Evolutionary conservation across 2,797 vertebrate genomes (phyloP), one percentile per base, ranked within the genome.

Genomic region (Spinus olivaceus): DNA sequence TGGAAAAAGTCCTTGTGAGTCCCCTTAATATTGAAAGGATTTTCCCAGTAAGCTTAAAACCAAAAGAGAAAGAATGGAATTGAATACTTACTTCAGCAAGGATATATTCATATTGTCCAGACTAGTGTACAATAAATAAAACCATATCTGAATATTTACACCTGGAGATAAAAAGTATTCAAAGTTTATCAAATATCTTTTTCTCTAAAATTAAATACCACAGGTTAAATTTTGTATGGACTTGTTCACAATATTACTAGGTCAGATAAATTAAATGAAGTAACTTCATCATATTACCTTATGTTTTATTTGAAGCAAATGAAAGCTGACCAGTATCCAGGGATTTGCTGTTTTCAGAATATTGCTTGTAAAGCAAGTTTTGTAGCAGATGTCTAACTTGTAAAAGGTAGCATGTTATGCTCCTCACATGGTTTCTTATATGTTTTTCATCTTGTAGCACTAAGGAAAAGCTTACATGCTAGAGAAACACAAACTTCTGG

Each of bases 1-100:
- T 95, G 35, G 95, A 99, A 99, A 9, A 98, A 96, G 6, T 94
- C 98, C 94, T 98, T 98, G 22, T 42, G 54, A 1, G 98, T 99
- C 5, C 63, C 10, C 39, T 96, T 95, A 8, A 72, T 93, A 27
- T 98, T 44, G 73, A 96, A 96, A 78, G 89, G 77, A 27, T 95
- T 88, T 84, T 91, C 79, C 91, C 88, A 94, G 53, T 90, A 88
- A 19, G 74, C 94, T 96, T 78, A 66, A 89, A 95, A 94, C 1
- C 21, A 70, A 82, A 81, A 72, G 25, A 87, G 50, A 88, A 90
- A 92, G 67, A 84, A 76, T 47, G 18, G 21, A 88, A 72, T 65
- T 8, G 11, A 74, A 81, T 57, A 20, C 7, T 56, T 61, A 53
- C 35, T 95, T 94, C n/a, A 44, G 28, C 42, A 30, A 87, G 11